A percentile compares a stretch with the other conserved stretches of the same genome.
Conservation (phyloP, 2,113 vertebrate genomes). For the Cyanoderma ruficeps region DNA sequence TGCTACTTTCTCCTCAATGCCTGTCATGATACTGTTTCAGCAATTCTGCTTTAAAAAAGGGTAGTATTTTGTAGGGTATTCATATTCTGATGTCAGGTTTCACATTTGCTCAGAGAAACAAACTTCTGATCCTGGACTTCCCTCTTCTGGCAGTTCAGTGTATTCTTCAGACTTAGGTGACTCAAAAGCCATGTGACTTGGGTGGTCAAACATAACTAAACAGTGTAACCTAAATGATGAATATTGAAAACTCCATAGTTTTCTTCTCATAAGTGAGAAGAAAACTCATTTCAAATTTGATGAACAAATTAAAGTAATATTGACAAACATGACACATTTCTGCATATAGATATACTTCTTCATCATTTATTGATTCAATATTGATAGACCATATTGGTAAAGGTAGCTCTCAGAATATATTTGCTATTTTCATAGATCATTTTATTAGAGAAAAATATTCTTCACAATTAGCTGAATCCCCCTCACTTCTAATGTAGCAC, state of each 20-base stretch:
- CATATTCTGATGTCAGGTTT: background rate
- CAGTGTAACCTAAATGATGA: background rate
- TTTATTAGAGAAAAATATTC: constrained; percentile 40
- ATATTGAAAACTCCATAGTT: background rate
- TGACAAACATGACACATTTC: background rate
- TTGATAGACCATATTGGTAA: background rate
- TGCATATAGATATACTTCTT: background rate
- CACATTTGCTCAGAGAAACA: background rate
- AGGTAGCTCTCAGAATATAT: background rate
- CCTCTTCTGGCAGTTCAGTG: constrained; percentile 61
- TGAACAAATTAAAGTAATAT: background rate
- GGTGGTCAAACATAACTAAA: background rate
- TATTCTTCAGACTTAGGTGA: constrained; percentile 3
- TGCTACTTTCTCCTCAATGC: background rate
- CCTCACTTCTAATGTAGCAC: constrained; percentile 49
- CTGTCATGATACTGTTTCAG: background rate
- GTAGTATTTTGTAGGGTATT: background rate
- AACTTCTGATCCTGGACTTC: constrained; percentile 61
- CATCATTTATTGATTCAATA: background rate
- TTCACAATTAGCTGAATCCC: constrained; percentile 66
- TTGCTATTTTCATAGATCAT: constrained; percentile 2
- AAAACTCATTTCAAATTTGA: background rate
- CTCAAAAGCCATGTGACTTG: background rate
- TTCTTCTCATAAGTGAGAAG: background rate
- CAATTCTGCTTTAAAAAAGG: background rate